Evolutionary conservation across 2,797 vertebrate species (phyloP), one percentile per base, ranked within the genome.

Genomic region (Epinephelus coioides): DNA sequence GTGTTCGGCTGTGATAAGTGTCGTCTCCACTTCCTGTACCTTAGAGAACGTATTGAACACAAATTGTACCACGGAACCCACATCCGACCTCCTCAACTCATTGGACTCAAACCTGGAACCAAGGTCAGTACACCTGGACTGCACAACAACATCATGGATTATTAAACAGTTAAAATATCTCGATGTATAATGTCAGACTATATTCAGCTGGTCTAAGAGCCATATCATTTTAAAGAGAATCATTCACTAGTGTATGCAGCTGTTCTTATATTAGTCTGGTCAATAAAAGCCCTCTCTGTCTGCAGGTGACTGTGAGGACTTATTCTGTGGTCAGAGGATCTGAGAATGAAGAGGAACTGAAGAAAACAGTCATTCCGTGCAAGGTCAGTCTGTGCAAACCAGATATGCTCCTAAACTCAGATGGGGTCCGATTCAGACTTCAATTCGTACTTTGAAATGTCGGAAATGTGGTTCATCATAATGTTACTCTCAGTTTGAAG

Each of bases 71-170:
- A 99, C 90, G 95, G 95, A 73, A 99, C 97, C 0, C 96, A 97
- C 92, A 86, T 97, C 51, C 98, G 94, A 62, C 98, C 98, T 14
- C 91, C 95, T 5, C 97, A 98, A 25, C 93, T 99, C 3, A 94
- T 96, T 13, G 97, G 97, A 13, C 93, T 99, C 72, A 97, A 94
- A 60, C 96, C 98, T 12, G 98, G 98, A 54, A 99, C 98, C 64
- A 98, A 95, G 97, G 98, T 98, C n/a, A 5, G 49, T 21, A 86
- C 72, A 27, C 23, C 21, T 46, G 40, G 4, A 25, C 40, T 3
- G 9, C 11, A 63, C 43, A 10, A 10, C 17, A 13, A 47, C 43
- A 1, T 43, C 61, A 64, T 7, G 15, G 9, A 30, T 18, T 18
- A 56, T 30, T 30, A 17, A 56, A 56, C 54, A 30, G 34, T 25